Percentiles rank a stretch among this genome's conserved stretches.
Conservation (phyloP, 2,888 invertebrate species). For the Neoascia interrupta region DNA sequence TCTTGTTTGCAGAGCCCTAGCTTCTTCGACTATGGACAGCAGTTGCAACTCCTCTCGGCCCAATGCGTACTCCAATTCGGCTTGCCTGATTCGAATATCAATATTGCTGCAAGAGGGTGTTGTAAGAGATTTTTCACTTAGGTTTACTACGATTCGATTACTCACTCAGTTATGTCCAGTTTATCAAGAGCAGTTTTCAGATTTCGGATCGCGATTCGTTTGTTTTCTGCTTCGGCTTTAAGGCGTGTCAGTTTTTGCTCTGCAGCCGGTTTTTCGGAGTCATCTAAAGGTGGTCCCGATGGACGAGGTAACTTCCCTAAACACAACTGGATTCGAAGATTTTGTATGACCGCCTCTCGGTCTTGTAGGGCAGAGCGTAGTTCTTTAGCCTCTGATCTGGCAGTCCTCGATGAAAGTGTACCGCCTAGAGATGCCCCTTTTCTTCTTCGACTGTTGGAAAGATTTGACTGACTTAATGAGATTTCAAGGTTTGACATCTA, state of each 20-base stretch:
- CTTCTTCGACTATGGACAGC: constrained; percentile 90
- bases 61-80: constrained; percentile 92
- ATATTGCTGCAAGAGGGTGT: constrained; percentile 84
- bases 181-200: constrained; percentile 89
- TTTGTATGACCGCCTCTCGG: constrained; percentile 91
- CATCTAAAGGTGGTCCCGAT: constrained; percentile 80
- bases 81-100: constrained; percentile 93
- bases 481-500: constrained; percentile 93
- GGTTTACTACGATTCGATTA: not conserved
- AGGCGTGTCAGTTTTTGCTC: constrained; percentile 83
- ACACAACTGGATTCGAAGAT: constrained; percentile 79
- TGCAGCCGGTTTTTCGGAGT: constrained; percentile 82
- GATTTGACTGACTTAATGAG: constrained; percentile 85
- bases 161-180: constrained; percentile 93
- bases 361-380: constrained; percentile 87
- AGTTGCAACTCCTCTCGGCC: constrained; percentile 93
- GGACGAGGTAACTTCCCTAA: constrained; percentile 78
- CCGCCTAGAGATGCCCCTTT: constrained; percentile 79
- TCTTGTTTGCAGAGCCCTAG: constrained; percentile 87
- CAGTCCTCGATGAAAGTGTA: constrained; percentile 74
- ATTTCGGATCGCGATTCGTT: constrained; percentile 89
- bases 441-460: constrained; percentile 81
- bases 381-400: constrained; percentile 81
- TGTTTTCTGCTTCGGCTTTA: constrained; percentile 87
- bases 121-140: not conserved